Conservation (phyloP, 2,113 vertebrate genomes). For the Mixornis gularis region DNA sequence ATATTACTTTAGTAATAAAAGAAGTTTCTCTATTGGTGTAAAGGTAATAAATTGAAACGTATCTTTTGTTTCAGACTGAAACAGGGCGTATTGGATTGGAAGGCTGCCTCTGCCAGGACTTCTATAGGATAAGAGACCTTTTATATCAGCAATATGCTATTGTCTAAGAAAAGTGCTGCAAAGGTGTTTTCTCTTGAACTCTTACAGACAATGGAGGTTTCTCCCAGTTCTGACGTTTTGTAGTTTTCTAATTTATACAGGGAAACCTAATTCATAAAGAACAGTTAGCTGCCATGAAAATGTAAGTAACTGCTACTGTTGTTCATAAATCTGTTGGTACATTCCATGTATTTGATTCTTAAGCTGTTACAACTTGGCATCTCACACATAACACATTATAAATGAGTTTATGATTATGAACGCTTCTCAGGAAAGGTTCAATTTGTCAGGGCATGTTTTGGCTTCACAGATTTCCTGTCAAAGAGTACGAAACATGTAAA, state of each 20-base stretch:
- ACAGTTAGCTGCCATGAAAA: slow-evolving; percentile 12
- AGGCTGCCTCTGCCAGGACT: slow-evolving; percentile 96
- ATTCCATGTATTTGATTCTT: slow-evolving; percentile 26
- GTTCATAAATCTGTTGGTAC: slow-evolving; percentile 20
- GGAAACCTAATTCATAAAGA: slow-evolving; percentile 15
- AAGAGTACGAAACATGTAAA: neutral
- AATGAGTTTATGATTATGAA: neutral
- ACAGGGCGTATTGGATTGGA: slow-evolving; percentile 95
- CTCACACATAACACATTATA: neutral
- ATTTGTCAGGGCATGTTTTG: neutral
- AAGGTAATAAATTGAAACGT: neutral
- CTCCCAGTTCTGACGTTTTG: slow-evolving; percentile 35
- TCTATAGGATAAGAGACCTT: slow-evolving; percentile 97
- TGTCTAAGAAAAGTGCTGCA: slow-evolving; percentile 73
- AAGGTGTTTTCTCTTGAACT: slow-evolving; percentile 55
- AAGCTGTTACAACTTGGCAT: neutral
- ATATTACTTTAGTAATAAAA: neutral
- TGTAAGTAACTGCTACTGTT: slow-evolving; percentile 40
- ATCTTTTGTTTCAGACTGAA: slow-evolving; percentile 85
- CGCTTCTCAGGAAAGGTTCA: slow-evolving; percentile 9
- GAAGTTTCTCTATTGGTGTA: neutral
- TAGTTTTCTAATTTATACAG: slow-evolving; percentile 66
- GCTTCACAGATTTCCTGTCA: slow-evolving; percentile 20
- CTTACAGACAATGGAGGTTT: slow-evolving; percentile 33
- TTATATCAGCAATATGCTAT: slow-evolving; percentile 97